Percentiles rank a stretch among this genome's conserved stretches.
Conservation (phyloP, 2,797 vertebrate species). For the Aphelocoma californica region DNA sequence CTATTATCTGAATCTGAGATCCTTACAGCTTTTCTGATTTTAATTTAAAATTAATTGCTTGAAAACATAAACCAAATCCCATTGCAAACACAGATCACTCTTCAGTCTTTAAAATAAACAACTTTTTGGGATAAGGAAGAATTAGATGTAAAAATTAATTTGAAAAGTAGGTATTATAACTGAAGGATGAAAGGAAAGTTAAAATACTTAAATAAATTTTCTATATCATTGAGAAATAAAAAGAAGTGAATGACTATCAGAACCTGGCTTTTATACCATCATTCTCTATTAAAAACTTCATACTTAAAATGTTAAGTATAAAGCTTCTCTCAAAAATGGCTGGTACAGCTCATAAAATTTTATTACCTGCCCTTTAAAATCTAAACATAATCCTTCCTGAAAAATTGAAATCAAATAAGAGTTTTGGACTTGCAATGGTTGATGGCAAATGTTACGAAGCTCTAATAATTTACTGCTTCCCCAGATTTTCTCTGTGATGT, state of each 20-base stretch:
- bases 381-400: neutral
- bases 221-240: neutral
- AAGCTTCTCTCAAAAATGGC: neutral
- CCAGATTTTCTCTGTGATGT: neutral
- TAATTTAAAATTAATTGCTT: neutral
- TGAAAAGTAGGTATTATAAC: neutral
- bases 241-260: neutral
- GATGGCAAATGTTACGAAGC: neutral
- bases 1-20: constrained; percentile 4
- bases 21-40: neutral
- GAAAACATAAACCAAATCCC: neutral
- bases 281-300: neutral
- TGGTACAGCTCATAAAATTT: neutral
- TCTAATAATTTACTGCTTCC: neutral
- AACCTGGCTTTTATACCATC: neutral
- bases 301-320: neutral
- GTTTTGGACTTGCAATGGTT: neutral
- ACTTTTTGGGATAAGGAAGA: neutral
- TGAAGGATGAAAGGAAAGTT: neutral
- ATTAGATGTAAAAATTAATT: neutral
- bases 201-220: neutral
- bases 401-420: neutral
- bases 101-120: neutral
- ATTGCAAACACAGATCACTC: neutral
- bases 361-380: neutral